Evolutionary conservation across 92 coral and sea anemone species (phyloP).

Genomic region (Nematostella vectensis): DNA sequence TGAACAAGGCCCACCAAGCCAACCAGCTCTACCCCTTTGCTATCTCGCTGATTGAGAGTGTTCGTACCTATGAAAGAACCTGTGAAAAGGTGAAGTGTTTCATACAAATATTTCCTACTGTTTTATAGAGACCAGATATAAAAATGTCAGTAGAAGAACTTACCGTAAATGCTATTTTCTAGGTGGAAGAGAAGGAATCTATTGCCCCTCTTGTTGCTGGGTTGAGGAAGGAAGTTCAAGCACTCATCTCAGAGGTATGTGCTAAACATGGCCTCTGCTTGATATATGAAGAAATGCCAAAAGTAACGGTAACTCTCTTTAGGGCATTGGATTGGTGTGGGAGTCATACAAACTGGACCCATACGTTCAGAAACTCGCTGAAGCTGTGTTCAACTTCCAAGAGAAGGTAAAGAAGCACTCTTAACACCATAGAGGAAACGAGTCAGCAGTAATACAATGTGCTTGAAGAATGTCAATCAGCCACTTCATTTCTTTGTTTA

Average conservation of each 20-base stretch:
- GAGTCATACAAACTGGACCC: conserved; percentile 99
- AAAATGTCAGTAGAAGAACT: background rate
- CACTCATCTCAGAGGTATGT: conserved; percentile 81
- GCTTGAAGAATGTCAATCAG: no score
- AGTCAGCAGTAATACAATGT: no score
- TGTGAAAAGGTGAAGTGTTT: conserved; percentile 82
- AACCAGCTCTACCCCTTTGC: conserved; percentile 99
- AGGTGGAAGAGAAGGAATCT: conserved; percentile 89
- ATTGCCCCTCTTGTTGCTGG: conserved; percentile 95
- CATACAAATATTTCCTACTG: no score
- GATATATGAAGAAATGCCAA: background rate
- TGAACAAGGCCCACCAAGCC: conserved; percentile 99
- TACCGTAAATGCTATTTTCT: background rate
- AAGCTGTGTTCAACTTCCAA: conserved; percentile 95
- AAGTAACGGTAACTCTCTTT: background rate
- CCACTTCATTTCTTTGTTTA: no score
- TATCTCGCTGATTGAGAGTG: conserved; percentile 97
- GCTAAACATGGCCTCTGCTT: no score
- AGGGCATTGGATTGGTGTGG: conserved; percentile 98
- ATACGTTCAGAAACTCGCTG: conserved; percentile 91
- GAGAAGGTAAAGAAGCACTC: conserved; percentile 57
- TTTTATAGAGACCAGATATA: background rate
- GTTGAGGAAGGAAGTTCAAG: conserved; percentile 86
- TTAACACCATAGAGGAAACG: no score
- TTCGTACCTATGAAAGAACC: conserved; percentile 90